Evolutionary conservation across 1,140 invertebrate species (phyloP).

Genomic region (Achroia grisella): DNA sequence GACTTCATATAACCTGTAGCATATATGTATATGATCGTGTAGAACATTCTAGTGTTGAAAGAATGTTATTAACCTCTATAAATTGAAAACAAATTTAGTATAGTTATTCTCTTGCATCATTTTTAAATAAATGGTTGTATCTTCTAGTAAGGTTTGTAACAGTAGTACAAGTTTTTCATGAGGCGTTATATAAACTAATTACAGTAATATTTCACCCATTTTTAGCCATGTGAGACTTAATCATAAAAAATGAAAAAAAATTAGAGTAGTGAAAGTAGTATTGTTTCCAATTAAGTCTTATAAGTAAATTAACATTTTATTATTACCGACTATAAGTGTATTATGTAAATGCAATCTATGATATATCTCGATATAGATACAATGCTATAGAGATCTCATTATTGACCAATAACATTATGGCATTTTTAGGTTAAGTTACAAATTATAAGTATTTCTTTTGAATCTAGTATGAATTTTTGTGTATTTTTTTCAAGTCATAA

Average conservation of each 20-base stretch:
- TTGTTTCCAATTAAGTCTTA: constrained; percentile 52
- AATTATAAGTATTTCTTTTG: constrained; percentile 51
- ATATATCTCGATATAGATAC: constrained; percentile 54
- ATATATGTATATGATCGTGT: constrained; percentile 31
- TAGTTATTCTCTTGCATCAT: constrained; percentile 29
- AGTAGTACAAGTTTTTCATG: constrained; percentile 27
- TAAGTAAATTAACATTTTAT: constrained; percentile 50
- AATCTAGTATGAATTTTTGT: constrained; percentile 40
- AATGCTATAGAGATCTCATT: constrained; percentile 69
- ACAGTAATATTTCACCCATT: constrained; percentile 27
- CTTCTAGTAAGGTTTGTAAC: constrained; percentile 28
- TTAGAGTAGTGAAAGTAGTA: constrained; percentile 49
- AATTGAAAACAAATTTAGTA: constrained; percentile 31
- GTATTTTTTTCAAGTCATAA: constrained; percentile 29
- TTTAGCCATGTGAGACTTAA: constrained; percentile 24
- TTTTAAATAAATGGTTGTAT: constrained; percentile 35
- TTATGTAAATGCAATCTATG: constrained; percentile 52
- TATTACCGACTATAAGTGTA: constrained; percentile 55
- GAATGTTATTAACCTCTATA: constrained; percentile 43
- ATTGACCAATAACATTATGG: constrained; percentile 71
- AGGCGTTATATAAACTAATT: constrained; percentile 1
- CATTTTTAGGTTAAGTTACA: constrained; percentile 69
- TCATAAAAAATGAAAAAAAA: constrained; percentile 41
- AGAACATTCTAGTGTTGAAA: constrained; percentile 35
- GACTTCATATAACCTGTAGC: constrained; percentile 25